Evolutionary conservation across 2,797 vertebrate species (phyloP).

Genomic region (Schizopygopsis pylzovi): DNA sequence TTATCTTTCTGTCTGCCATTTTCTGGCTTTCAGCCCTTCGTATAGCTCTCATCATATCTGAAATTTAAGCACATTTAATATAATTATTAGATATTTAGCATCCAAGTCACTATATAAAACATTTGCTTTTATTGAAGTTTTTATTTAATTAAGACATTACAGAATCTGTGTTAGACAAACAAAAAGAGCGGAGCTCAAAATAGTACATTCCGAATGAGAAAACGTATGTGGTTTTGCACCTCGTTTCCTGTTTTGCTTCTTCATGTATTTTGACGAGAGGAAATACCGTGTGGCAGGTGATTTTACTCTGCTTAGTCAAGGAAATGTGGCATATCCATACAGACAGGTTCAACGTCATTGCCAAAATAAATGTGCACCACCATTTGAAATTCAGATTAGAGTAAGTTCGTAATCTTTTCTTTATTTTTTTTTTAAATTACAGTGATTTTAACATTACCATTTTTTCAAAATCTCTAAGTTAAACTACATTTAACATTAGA

Average conservation of each 20-base stretch:
- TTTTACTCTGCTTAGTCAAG: slow-evolving; percentile 10
- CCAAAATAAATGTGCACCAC: background rate
- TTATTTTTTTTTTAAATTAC: background rate
- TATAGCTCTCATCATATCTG: slow-evolving; percentile 67
- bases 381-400: background rate
- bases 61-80: background rate
- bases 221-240: slow-evolving; percentile 18
- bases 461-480: background rate
- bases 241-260: slow-evolving; percentile 52
- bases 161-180: background rate
- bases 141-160: background rate
- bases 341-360: slow-evolving; percentile 10
- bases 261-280: slow-evolving; percentile 24
- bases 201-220: slow-evolving; percentile 40
- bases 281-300: slow-evolving; percentile 9
- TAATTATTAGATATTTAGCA: background rate
- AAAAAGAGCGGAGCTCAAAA: slow-evolving; percentile 12
- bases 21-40: slow-evolving; percentile 64
- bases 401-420: background rate
- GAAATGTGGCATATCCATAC: slow-evolving; percentile 6
- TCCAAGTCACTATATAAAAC: background rate
- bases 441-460: background rate
- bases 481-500: background rate
- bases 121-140: background rate
- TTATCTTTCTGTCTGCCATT: slow-evolving; percentile 67